These are phyloP conservation scores for Elysia chlorotica DNA, from an alignment of 1,140 invertebrate genomes.

Conservation along the genomic window DNA sequence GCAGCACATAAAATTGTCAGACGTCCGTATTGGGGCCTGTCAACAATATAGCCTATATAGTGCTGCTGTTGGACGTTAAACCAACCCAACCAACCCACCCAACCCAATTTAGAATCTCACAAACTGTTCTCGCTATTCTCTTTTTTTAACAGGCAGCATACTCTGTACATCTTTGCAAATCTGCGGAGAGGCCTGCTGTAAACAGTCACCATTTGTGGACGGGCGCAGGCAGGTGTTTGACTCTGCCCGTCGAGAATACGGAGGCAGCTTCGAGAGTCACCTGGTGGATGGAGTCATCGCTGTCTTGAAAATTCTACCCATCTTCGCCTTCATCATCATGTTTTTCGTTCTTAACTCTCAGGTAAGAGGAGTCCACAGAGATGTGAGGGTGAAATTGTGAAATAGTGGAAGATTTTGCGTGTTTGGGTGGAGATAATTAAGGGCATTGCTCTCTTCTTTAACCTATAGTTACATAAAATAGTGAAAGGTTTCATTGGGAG, in stretches of 20 bases:
- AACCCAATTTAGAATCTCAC: background rate
- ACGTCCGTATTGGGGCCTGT: too few relatives aligned
- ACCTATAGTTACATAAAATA: background rate
- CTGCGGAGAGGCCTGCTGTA: slow-evolving; percentile 20
- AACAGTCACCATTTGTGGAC: slow-evolving; percentile 24
- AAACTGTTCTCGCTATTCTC: background rate
- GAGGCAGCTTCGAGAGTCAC: slow-evolving; percentile 58
- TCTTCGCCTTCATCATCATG: slow-evolving; percentile 60
- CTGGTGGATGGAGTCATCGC: slow-evolving; percentile 61
- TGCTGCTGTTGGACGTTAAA: too few relatives aligned
- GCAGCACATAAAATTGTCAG: too few relatives aligned
- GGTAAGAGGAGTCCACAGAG: too few relatives aligned
- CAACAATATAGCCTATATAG: too few relatives aligned
- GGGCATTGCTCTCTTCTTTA: background rate
- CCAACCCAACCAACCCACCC: too few relatives aligned
- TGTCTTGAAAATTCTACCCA: slow-evolving; percentile 49
- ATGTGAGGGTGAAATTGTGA: too few relatives aligned
- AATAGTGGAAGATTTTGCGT: background rate
- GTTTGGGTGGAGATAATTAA: background rate
- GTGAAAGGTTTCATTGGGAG: background rate
- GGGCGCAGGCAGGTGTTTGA: slow-evolving; percentile 43
- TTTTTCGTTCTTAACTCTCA: slow-evolving; percentile 64
- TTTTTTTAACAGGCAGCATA: background rate
- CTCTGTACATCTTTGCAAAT: slow-evolving; percentile 16
- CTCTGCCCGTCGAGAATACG: slow-evolving; percentile 59